These are phyloP conservation scores for Tenthredo scrophulariae DNA, from an alignment of 2,888 invertebrate species.

Conservation along the genomic window DNA sequence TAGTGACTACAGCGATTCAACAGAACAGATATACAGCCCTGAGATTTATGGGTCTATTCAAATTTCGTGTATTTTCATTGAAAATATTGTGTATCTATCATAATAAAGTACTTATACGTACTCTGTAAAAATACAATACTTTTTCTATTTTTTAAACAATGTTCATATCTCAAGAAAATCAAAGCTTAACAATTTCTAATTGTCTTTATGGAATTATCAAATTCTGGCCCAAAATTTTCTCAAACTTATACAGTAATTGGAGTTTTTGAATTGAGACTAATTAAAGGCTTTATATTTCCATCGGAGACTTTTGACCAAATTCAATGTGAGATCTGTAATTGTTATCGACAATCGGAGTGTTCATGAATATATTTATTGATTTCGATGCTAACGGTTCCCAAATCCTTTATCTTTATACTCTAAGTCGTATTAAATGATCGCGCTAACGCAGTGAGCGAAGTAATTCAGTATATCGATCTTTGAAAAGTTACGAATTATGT, in stretches of 20 bases:
- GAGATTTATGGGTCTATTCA: constrained; percentile 69
- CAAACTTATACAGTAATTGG: not conserved
- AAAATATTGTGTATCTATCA: not conserved
- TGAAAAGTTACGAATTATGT: not conserved
- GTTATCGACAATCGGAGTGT: not conserved
- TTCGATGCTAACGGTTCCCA: not conserved
- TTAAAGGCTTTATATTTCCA: not conserved
- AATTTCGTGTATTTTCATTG: not conserved
- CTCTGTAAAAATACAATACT: not conserved
- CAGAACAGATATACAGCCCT: not conserved
- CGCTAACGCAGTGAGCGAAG: not conserved
- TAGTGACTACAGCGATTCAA: not conserved
- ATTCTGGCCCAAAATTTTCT: not conserved
- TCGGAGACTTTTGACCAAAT: not conserved
- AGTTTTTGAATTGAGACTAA: not conserved
- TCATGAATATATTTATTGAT: no score
- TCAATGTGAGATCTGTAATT: not conserved
- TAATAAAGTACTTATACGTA: not conserved
- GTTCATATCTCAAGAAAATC: not conserved
- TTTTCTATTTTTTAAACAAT: not conserved
- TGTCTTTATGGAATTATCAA: not conserved
- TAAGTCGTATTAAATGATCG: no score
- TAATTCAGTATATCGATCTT: not conserved
- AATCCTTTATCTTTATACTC: not conserved
- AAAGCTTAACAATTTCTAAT: not conserved